phyloP scores from a whole-genome alignment of 2,797 vertebrate species.

The Amniataba percoides region DNA sequence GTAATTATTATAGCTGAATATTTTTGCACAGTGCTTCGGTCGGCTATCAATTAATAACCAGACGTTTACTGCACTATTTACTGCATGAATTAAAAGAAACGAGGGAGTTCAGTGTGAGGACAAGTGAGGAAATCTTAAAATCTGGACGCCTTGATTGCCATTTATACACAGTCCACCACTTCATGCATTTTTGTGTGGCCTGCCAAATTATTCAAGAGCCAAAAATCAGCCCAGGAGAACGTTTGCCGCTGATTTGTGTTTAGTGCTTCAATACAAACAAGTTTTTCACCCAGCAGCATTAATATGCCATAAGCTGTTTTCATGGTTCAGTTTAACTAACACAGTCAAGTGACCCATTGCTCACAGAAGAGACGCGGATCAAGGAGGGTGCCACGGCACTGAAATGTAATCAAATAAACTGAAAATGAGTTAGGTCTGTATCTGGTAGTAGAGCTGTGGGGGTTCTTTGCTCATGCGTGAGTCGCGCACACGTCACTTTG shows the following conservation, averaged over 20 bases:
- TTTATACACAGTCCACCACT: slow-evolving; percentile 20
- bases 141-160: slow-evolving; percentile 38
- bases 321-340: slow-evolving; percentile 17
- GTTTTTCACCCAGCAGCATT: slow-evolving; percentile 7
- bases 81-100: slow-evolving; percentile 28
- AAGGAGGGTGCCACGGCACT: neutral
- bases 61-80: slow-evolving; percentile 21
- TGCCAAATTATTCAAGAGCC: slow-evolving; percentile 40
- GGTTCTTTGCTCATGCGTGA: slow-evolving; percentile 17
- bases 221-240: slow-evolving; percentile 37
- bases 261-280: slow-evolving; percentile 14
- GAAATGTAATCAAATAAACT: slow-evolving; percentile 23
- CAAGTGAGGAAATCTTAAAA: slow-evolving; percentile 17
- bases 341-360: slow-evolving; percentile 37
- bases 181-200: slow-evolving; percentile 17
- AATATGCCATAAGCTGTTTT: slow-evolving; percentile 24
- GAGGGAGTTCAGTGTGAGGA: slow-evolving; percentile 32
- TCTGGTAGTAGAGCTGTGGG: slow-evolving; percentile 19
- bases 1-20: slow-evolving; percentile 35
- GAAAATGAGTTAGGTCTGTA: neutral
- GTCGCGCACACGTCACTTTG: slow-evolving; percentile 15
- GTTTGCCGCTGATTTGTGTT: slow-evolving; percentile 44
- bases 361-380: slow-evolving; percentile 16
- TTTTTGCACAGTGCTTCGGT: slow-evolving; percentile 15
- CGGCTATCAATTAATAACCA: slow-evolving; percentile 50